Percentiles rank a stretch among this genome's conserved stretches.
phyloP scores from a whole-genome alignment of 2,888 invertebrate species.

The Achlya flavicornis region DNA sequence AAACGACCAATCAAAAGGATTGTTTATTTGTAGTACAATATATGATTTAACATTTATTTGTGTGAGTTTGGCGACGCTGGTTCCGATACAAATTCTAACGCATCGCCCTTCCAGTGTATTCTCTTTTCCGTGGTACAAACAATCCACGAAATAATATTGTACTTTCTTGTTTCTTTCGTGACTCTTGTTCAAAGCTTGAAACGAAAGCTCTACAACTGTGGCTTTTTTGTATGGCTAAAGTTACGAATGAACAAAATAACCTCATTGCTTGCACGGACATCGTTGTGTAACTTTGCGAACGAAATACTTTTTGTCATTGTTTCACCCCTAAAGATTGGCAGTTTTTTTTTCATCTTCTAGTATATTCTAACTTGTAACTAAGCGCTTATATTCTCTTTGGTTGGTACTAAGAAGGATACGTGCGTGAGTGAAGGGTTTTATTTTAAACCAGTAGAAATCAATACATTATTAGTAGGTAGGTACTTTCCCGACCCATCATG shows the following conservation, averaged over 20 bases:
- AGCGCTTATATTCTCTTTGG: too few relatives aligned
- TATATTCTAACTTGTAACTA: too few relatives aligned
- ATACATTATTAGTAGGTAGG: neutral
- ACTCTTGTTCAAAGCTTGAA: neutral
- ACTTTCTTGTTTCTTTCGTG: neutral
- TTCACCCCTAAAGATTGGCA: neutral
- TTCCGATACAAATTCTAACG: too few relatives aligned
- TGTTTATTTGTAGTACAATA: too few relatives aligned
- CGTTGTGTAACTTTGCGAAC: neutral
- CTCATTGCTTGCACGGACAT: slow-evolving; percentile 4
- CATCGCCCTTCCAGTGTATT: too few relatives aligned
- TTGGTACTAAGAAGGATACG: neutral
- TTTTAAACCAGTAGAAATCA: neutral
- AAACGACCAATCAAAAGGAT: too few relatives aligned
- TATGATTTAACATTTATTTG: too few relatives aligned
- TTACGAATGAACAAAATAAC: neutral
- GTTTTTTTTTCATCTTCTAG: too few relatives aligned
- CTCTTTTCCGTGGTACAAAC: too few relatives aligned
- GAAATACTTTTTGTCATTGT: neutral
- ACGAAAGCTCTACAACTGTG: neutral
- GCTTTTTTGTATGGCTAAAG: neutral
- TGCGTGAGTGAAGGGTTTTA: neutral
- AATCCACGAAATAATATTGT: neutral
- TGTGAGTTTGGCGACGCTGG: too few relatives aligned
- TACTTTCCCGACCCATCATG: neutral